These are phyloP conservation scores for Onychomys arenicola DNA, from an alignment of 2,797 vertebrate genomes.

Conservation along the genomic window DNA sequence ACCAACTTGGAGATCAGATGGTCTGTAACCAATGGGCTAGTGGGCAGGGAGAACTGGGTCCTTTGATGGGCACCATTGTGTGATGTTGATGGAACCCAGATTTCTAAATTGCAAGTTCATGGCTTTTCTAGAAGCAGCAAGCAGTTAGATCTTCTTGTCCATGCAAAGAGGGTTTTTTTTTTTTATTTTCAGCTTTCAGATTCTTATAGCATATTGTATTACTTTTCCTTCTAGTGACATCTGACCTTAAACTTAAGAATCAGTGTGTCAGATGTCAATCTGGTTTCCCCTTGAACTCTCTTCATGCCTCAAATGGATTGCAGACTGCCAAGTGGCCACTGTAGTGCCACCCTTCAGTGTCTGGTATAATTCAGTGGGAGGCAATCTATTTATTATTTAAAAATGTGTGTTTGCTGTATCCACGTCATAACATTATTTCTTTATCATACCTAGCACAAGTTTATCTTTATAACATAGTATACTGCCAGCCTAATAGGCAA, in stretches of 20 bases:
- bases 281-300: constrained; percentile 26
- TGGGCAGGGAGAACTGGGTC: neutral
- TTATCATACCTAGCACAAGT: constrained; percentile 22
- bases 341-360: neutral
- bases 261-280: constrained; percentile 36
- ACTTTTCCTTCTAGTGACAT: constrained; percentile 56
- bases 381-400: constrained; percentile 33
- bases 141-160: constrained; percentile 18
- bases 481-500: constrained; percentile 17
- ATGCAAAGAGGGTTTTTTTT: neutral
- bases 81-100: constrained; percentile 1
- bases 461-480: constrained; percentile 57
- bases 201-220: constrained; percentile 21
- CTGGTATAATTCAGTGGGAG: neutral
- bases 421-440: constrained; percentile 32
- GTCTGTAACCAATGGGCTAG: neutral
- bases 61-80: neutral
- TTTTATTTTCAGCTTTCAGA: constrained; percentile 34
- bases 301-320: neutral
- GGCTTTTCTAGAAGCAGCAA: neutral
- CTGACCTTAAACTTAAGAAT: constrained; percentile 62
- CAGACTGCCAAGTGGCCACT: neutral
- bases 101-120: constrained; percentile 25
- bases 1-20: neutral
- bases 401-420: neutral